Evolutionary conservation across 2,888 invertebrate genomes (phyloP).

Genomic region (Germaria angustata): DNA sequence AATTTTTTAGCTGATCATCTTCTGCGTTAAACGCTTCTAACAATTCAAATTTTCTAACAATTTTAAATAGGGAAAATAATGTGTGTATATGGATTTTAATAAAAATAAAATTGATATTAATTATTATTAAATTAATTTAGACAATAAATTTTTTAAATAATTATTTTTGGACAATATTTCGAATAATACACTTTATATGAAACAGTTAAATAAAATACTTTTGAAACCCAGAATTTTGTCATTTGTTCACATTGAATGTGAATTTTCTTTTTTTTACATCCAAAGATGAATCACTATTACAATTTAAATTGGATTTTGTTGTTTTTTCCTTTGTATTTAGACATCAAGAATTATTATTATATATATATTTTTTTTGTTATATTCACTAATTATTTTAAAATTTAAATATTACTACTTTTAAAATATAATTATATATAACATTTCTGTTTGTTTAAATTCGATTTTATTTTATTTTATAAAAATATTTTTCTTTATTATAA

Average conservation of each 20-base stretch:
- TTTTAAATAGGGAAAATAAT: background rate
- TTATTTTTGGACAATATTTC: too few species aligned
- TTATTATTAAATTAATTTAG: too few species aligned
- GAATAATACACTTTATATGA: too few species aligned
- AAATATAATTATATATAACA: background rate
- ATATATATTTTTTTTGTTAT: too few species aligned
- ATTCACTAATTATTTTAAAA: background rate
- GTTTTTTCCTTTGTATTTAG: slow-evolving; percentile 7
- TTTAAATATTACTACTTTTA: background rate
- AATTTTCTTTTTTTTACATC: background rate
- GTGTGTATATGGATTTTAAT: too few species aligned
- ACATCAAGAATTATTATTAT: slow-evolving; percentile 5
- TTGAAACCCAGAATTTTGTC: slow-evolving; percentile 13
- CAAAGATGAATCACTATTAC: slow-evolving; percentile 34
- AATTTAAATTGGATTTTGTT: slow-evolving; percentile 28
- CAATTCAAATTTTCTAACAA: too few species aligned
- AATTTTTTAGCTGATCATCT: slow-evolving; percentile 22
- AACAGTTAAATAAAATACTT: slow-evolving; percentile 36
- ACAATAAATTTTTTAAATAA: background rate
- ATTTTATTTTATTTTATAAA: background rate
- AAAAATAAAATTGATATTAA: too few species aligned
- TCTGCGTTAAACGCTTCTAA: slow-evolving; percentile 59
- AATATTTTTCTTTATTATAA: slow-evolving; percentile 3
- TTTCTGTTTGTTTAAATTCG: background rate
- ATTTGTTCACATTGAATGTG: background rate